Conservation (phyloP, 2,888 invertebrate species). For the Notodonta ziczac region DNA sequence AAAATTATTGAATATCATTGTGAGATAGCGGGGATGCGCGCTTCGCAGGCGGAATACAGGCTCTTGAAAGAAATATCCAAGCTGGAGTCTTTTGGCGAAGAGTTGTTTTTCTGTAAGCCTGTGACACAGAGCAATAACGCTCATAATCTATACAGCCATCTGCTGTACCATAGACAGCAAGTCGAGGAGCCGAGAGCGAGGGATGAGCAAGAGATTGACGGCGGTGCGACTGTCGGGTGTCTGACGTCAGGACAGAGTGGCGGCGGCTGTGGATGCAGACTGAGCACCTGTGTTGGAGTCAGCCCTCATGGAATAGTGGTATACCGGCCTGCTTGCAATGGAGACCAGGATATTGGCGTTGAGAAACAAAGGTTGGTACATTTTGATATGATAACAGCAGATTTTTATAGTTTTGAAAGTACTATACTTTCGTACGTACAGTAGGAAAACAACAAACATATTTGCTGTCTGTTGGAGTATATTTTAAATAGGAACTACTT, state of each 20-base stretch:
- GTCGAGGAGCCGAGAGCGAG: slow-evolving; percentile 80
- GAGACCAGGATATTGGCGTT: slow-evolving; percentile 85
- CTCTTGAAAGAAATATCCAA: slow-evolving; percentile 92
- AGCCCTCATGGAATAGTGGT: slow-evolving; percentile 93
- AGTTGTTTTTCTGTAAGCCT: slow-evolving; percentile 90
- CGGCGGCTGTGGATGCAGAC: slow-evolving; percentile 76
- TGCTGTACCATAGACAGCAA: slow-evolving; percentile 85
- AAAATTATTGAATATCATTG: slow-evolving; percentile 87
- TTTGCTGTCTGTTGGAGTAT: too few relatives aligned
- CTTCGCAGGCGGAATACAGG: slow-evolving; percentile 93
- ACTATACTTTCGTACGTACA: too few relatives aligned
- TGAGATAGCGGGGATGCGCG: slow-evolving; percentile 86
- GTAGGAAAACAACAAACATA: too few relatives aligned
- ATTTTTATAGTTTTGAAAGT: too few relatives aligned
- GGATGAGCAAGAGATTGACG: slow-evolving; percentile 76
- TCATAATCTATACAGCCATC: slow-evolving; percentile 90
- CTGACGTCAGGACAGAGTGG: slow-evolving; percentile 72
- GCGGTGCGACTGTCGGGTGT: slow-evolving; percentile 76
- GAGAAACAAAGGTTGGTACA: slow-evolving; percentile 86
- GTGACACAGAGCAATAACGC: slow-evolving; percentile 85
- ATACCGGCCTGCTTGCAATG: slow-evolving; percentile 80
- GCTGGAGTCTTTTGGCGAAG: slow-evolving; percentile 92
- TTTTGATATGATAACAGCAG: too few relatives aligned
- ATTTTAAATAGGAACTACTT: too few relatives aligned
- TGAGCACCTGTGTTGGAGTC: slow-evolving; percentile 88